Percentiles rank a stretch among this genome's conserved stretches.
Evolutionary conservation across 1,140 invertebrate genomes (phyloP).

Genomic region (Drosophila kikkawai): DNA sequence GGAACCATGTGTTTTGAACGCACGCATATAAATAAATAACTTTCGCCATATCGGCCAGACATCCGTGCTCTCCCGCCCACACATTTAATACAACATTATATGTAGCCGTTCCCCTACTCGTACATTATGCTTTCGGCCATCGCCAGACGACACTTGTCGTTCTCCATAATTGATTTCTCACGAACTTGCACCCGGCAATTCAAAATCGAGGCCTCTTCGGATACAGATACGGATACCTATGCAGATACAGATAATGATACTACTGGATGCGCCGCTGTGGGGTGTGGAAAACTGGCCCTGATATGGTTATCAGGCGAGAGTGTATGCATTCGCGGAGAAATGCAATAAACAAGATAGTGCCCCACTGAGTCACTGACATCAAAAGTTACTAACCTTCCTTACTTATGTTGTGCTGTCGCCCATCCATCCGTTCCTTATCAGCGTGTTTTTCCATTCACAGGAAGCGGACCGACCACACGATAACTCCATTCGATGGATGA

Average conservation of each 20-base stretch:
- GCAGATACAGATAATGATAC: neutral
- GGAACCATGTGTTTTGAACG: constrained; percentile 20
- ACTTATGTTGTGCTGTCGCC: constrained; percentile 18
- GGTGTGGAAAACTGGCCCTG: neutral
- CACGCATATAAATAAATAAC: constrained; percentile 34
- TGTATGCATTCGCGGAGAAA: constrained; percentile 23
- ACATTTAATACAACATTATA: constrained; percentile 28
- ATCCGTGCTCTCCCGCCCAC: constrained; percentile 49
- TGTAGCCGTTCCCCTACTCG: neutral
- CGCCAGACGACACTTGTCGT: constrained; percentile 25
- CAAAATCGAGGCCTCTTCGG: constrained; percentile 26
- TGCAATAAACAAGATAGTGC: constrained; percentile 61
- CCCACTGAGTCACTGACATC: constrained; percentile 70
- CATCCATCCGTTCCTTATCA: constrained; percentile 20
- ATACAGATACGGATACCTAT: neutral
- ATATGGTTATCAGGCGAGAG: constrained; percentile 50
- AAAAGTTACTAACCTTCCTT: constrained; percentile 65
- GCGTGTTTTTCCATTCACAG: constrained; percentile 6
- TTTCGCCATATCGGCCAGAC: constrained; percentile 62
- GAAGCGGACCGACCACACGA: constrained; percentile 5
- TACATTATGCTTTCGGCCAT: constrained; percentile 21
- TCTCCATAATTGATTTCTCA: constrained; percentile 71
- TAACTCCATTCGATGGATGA: constrained; percentile 2
- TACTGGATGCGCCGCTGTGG: neutral
- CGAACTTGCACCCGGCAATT: constrained; percentile 55